Conservation (phyloP, 1,140 invertebrate species). For the Spodoptera litura region DNA sequence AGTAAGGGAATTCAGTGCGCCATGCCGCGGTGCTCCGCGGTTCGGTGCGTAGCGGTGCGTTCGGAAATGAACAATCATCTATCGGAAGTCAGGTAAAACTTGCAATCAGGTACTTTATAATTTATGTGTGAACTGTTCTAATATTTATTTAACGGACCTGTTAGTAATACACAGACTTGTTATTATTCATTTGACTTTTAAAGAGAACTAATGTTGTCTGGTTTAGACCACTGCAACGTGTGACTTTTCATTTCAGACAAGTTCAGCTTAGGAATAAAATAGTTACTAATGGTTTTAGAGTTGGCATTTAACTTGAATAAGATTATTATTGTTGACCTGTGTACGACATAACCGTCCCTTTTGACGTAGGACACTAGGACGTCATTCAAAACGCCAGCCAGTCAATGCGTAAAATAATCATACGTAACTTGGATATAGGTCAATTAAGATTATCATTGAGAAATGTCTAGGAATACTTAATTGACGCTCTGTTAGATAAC, state of each 20-base stretch:
- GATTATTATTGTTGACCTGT: too few species aligned
- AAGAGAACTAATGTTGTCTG: too few species aligned
- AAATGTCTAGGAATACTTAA: not conserved
- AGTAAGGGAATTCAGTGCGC: slow-evolving; percentile 58
- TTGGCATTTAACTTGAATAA: too few species aligned
- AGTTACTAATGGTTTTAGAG: too few species aligned
- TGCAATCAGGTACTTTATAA: slow-evolving; percentile 53
- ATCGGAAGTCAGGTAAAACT: slow-evolving; percentile 64
- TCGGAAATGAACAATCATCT: slow-evolving; percentile 71
- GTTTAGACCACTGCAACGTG: too few species aligned
- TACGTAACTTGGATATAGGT: not conserved
- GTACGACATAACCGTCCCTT: not conserved
- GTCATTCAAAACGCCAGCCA: not conserved
- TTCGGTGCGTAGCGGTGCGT: slow-evolving; percentile 62
- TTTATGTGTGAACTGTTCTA: slow-evolving; percentile 62
- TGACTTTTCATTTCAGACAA: too few species aligned
- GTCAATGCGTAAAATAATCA: not conserved
- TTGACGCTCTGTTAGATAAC: too few species aligned
- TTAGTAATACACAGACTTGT: not conserved
- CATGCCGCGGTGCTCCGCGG: slow-evolving; percentile 51
- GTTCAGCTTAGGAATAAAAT: too few species aligned
- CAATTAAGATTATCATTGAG: not conserved
- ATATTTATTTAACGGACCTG: not conserved
- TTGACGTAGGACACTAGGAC: not conserved
- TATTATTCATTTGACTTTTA: too few species aligned